Percentiles rank a stretch among this genome's conserved stretches.
phyloP scores from a whole-genome alignment of 2,113 vertebrate species.

The Ciconia boyciana region DNA sequence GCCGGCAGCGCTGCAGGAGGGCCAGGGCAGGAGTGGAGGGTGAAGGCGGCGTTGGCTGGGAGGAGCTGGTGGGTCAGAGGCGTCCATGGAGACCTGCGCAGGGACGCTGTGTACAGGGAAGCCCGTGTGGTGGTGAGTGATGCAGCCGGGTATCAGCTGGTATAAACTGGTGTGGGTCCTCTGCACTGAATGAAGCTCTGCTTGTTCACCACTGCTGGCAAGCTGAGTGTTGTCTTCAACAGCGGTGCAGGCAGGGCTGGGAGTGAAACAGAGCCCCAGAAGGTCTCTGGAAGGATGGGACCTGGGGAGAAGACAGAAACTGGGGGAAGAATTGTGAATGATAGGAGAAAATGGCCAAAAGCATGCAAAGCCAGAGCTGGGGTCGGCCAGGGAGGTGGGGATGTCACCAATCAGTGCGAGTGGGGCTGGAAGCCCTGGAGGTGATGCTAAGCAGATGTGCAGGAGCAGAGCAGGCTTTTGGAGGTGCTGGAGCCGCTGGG shows the following conservation, averaged over 20 bases:
- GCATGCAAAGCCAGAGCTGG: neutral
- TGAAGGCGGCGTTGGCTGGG: neutral
- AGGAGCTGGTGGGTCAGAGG: neutral
- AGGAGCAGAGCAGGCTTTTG: neutral
- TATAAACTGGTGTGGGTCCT: neutral
- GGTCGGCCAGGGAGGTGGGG: neutral
- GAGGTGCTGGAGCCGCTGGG: neutral
- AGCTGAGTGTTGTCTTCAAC: neutral
- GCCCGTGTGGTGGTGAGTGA: rapidly evolving
- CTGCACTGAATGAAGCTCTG: neutral
- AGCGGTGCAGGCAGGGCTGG: neutral
- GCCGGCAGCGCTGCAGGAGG: neutral
- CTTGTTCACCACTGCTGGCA: neutral
- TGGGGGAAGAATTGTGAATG: neutral
- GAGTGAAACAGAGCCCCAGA: neutral
- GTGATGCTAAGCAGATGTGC: neutral
- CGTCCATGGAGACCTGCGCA: neutral
- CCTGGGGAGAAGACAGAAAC: neutral
- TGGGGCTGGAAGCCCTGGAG: neutral
- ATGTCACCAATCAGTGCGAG: neutral
- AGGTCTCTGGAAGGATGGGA: neutral
- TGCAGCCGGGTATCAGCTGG: neutral
- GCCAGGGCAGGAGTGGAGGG: neutral
- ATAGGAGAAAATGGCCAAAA: neutral
- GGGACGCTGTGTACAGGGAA: neutral